Evolutionary conservation across 2,888 invertebrate species (phyloP).

Genomic region (Hipparchia semele): DNA sequence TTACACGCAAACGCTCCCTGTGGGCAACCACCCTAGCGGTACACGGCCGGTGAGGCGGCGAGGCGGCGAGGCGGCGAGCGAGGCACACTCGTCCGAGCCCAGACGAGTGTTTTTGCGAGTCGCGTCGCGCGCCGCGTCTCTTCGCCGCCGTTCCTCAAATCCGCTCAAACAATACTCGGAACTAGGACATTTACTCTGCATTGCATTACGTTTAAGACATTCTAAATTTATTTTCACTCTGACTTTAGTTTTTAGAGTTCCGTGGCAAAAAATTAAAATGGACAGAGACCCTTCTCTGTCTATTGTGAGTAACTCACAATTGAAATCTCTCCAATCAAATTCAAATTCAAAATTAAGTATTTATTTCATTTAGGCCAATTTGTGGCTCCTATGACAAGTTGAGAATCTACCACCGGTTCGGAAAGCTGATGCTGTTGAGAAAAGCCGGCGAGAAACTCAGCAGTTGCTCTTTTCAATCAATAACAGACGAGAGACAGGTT

Average conservation of each 20-base stretch:
- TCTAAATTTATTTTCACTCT: background rate
- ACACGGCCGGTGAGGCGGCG: constrained; percentile 4
- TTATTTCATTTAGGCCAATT: no score
- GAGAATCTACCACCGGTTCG: no score
- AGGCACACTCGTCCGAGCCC: constrained; percentile 52
- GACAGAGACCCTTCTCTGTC: background rate
- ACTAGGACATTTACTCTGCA: constrained; percentile 65
- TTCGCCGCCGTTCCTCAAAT: constrained; percentile 65
- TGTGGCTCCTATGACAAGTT: no score
- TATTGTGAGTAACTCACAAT: no score
- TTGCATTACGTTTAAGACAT: constrained; percentile 39
- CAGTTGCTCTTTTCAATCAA: no score
- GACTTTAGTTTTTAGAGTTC: background rate
- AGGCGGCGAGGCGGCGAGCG: constrained; percentile 8
- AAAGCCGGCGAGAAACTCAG: no score
- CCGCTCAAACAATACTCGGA: constrained; percentile 69
- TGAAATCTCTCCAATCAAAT: no score
- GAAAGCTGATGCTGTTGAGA: no score
- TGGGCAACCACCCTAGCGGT: constrained; percentile 12
- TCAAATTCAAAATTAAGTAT: no score
- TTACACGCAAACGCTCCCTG: background rate
- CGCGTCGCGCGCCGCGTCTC: constrained; percentile 68
- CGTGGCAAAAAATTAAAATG: background rate
- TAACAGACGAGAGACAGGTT: no score
- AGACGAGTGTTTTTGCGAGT: constrained; percentile 76